Evolutionary conservation across 2,113 vertebrate species (phyloP).

Genomic region (Pheucticus melanocephalus): DNA sequence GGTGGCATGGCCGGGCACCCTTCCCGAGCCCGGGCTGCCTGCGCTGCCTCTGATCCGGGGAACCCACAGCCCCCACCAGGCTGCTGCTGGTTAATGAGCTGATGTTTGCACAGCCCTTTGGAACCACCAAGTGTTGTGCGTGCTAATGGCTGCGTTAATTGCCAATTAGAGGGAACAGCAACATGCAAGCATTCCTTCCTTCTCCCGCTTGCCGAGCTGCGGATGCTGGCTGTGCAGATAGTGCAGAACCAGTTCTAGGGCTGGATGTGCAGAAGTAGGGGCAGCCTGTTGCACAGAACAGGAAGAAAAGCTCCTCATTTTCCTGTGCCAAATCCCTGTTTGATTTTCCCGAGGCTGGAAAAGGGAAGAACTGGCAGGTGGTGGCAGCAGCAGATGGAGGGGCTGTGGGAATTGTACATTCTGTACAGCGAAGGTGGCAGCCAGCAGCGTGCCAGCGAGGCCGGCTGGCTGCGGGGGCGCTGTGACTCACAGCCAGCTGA

Average conservation of each 20-base stretch:
- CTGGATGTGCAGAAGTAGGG: fast-evolving
- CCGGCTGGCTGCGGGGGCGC: background rate
- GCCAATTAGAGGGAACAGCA: background rate
- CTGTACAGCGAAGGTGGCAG: background rate
- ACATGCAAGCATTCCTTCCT: background rate
- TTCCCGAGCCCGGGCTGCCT: background rate
- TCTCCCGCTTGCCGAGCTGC: too few species aligned
- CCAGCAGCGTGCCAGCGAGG: background rate
- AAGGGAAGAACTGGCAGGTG: background rate
- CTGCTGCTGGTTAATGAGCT: background rate
- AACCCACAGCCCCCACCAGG: background rate
- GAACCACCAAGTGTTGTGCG: fast-evolving
- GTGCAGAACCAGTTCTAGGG: background rate
- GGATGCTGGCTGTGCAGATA: background rate
- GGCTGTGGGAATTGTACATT: background rate
- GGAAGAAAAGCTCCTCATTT: background rate
- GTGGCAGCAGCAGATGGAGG: constrained; percentile 24
- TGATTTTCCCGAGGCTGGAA: background rate
- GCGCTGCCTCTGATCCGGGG: fast-evolving
- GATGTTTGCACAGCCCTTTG: background rate
- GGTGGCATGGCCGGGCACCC: background rate
- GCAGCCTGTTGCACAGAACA: background rate
- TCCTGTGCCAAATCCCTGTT: background rate
- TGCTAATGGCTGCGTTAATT: background rate
- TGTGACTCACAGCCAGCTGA: constrained; percentile 12